Percentiles rank a stretch among this genome's conserved stretches.
Conservation (phyloP, 2,888 invertebrate genomes). For the Mayetiola destructor region DNA sequence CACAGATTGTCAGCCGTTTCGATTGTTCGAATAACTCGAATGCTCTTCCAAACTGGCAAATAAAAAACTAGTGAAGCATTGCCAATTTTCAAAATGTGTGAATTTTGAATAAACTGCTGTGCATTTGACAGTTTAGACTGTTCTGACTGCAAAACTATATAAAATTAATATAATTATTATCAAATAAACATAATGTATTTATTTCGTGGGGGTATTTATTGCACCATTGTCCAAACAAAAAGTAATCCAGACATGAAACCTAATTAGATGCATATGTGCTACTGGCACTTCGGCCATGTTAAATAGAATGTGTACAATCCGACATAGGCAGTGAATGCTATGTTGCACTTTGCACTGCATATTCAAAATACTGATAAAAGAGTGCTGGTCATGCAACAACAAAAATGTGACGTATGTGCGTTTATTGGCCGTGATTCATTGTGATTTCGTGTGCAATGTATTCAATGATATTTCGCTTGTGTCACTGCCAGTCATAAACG, state of each 20-base stretch:
- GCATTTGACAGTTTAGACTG: conserved; percentile 5
- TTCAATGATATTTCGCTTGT: too few species aligned
- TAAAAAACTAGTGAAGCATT: not conserved
- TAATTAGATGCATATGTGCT: conserved; percentile 13
- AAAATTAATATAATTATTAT: conserved; percentile 8
- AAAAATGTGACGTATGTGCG: too few species aligned
- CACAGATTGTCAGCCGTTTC: conserved; percentile 7
- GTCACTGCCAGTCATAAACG: too few species aligned
- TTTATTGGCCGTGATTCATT: too few species aligned
- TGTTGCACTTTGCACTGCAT: too few species aligned
- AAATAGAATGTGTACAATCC: too few species aligned
- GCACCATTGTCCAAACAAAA: conserved; percentile 5
- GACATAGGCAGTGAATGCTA: too few species aligned
- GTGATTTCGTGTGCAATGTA: too few species aligned
- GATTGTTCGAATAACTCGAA: not conserved
- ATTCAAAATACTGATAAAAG: too few species aligned
- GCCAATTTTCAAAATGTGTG: conserved; percentile 10
- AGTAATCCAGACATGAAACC: not conserved
- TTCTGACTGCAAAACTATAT: too few species aligned
- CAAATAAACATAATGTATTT: conserved; percentile 14
- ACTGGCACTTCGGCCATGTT: conserved; percentile 8
- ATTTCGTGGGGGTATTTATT: conserved; percentile 10
- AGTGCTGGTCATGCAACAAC: too few species aligned
- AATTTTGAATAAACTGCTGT: conserved; percentile 9
- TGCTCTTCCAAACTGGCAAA: not conserved